A percentile compares a stretch with the other conserved stretches of the same genome.
These are phyloP conservation scores for Perca fluviatilis DNA, from an alignment of 2,113 vertebrate species.

Conservation along the genomic window DNA sequence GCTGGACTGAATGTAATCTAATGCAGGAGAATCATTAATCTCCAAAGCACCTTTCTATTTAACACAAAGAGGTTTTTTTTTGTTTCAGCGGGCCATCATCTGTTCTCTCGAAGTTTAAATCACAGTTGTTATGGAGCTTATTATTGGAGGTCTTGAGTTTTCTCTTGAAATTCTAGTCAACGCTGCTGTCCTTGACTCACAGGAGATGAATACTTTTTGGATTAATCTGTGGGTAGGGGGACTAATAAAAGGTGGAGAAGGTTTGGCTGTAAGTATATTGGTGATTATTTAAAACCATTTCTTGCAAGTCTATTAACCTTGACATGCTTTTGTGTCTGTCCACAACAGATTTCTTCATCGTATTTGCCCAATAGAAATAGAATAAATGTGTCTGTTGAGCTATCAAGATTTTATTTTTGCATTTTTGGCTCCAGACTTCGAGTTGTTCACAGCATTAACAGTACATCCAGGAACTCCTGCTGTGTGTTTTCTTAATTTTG, in stretches of 20 bases:
- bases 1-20: slow-evolving; percentile 50
- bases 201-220: neutral
- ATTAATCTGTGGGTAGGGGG: neutral
- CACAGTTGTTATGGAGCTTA: slow-evolving; percentile 29
- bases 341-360: neutral
- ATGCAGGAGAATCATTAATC: slow-evolving; percentile 54
- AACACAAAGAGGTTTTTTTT: slow-evolving; percentile 21
- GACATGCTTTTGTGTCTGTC: slow-evolving; percentile 6
- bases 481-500: neutral
- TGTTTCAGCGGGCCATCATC: slow-evolving; percentile 18
- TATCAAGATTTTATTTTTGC: neutral
- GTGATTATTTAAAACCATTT: slow-evolving; percentile 37
- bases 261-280: slow-evolving; percentile 24
- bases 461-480: neutral
- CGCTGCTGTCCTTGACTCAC: neutral
- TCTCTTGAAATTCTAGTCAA: slow-evolving; percentile 21
- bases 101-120: slow-evolving; percentile 23
- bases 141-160: slow-evolving; percentile 8
- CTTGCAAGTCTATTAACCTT: slow-evolving; percentile 10
- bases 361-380: neutral
- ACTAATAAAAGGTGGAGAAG: slow-evolving; percentile 8
- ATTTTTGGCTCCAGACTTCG: neutral
- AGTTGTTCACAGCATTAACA: neutral
- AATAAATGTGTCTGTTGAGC: neutral
- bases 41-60: slow-evolving; percentile 29